Base-by-base conservation (phyloP, 2,113 vertebrate genomes). In the Mesitornis unicolor region DNA sequence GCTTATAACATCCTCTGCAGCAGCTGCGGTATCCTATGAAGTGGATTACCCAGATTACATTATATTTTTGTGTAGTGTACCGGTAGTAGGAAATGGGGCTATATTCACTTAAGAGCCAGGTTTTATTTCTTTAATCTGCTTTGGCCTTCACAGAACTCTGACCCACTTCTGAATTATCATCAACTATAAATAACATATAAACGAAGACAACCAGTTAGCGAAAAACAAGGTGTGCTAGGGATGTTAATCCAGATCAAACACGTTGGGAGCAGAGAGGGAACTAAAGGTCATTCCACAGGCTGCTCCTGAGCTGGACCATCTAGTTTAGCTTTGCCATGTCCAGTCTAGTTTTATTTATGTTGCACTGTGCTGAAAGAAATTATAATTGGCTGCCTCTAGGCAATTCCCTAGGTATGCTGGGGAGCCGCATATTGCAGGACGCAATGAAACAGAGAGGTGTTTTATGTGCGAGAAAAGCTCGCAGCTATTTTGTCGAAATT, bases 401-500 rank as follows among this genome's bases (percentile, higher is more conserved):
- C 92, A 75, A 25, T 68, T 89, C 80, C 31, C 43, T 64, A 16
- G 80, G 69, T 89, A 9, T 45, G n/a, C 56, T 68, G 25, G 42
- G 53, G 68, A 78, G 35, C 36, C 81, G 56, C 31, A 7, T 68
- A 35, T 67, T 92, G 68, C 83, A 84, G 79, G 42, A 38, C 33
- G 45, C 68, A 80, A 14, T 60, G 84, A 84, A 90, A 73, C 40
- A 76, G 22, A 61, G 38, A 80, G 61, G 43, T 70, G 60, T 63
- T 91, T 84, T 81, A 78, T 71, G 65, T 51, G 40, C 81, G 64
- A 89, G 71, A 60, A 68, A 87, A 88, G 60, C 90, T 91, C 7
- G 6, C 59, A 80, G 92, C 75, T 77, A n/a, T 93, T 94, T 86
- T 92, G 51, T 83, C 24, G 18, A 92, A 91, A 88, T 81, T 84